Evolutionary conservation across 2,888 invertebrate genomes (phyloP).

Genomic region (Drosophila tanythrix): DNA sequence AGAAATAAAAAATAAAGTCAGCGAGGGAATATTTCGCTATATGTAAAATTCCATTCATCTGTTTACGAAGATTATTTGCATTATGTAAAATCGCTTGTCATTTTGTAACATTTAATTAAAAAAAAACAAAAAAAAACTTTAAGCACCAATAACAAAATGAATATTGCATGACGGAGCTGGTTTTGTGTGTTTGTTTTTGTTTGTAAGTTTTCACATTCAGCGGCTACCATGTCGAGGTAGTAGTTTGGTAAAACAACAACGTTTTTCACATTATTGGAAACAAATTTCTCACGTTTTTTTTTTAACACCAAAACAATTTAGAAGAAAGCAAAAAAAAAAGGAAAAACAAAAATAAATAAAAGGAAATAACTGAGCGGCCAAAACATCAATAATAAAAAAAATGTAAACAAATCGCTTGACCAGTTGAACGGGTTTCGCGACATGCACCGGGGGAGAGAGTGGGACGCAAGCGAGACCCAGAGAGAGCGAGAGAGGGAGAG

Average conservation of each 20-base stretch:
- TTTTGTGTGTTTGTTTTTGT: not conserved
- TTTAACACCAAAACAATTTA: conserved; percentile 45
- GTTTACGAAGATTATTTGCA: not conserved
- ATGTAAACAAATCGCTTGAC: conserved; percentile 72
- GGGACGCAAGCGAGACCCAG: not conserved
- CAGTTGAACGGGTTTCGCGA: conserved; percentile 66
- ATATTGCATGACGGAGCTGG: not conserved
- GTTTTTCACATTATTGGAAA: conserved; percentile 54
- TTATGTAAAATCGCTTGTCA: not conserved
- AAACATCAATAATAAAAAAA: conserved; percentile 68
- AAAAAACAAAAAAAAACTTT: not conserved
- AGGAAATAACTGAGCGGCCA: conserved; percentile 33
- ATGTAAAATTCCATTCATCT: not conserved
- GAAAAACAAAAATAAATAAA: conserved; percentile 35
- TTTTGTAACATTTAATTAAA: not conserved
- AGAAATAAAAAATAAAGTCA: not conserved
- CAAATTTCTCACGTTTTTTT: conserved; percentile 47
- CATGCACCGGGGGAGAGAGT: conserved; percentile 3
- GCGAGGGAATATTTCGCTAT: not conserved
- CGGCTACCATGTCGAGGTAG: not conserved
- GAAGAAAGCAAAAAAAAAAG: conserved; percentile 54
- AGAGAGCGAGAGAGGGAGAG: conserved; percentile 2
- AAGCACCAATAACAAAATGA: not conserved
- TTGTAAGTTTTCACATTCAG: not conserved
- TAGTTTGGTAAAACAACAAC: conserved; percentile 11